Percentiles rank a stretch among this genome's conserved stretches.
These are phyloP conservation scores for Collichthys lucidus DNA, from an alignment of 2,113 vertebrate species.

Conservation along the genomic window DNA sequence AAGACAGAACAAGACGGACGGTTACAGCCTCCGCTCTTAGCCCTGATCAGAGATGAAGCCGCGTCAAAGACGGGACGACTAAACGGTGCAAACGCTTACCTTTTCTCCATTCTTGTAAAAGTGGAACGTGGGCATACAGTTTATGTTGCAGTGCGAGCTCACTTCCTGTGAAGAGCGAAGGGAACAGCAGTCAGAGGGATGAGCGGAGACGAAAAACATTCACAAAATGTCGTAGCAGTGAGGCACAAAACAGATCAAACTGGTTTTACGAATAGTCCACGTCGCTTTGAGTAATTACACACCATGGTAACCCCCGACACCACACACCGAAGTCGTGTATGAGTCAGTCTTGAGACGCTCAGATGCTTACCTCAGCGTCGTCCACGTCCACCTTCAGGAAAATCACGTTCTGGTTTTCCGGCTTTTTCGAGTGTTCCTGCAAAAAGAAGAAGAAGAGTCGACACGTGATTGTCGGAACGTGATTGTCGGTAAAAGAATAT, in stretches of 20 bases:
- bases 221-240: not conserved
- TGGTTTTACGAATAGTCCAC: not conserved
- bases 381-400: conserved; percentile 96
- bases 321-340: too few species aligned
- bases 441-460: not conserved
- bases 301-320: too few species aligned
- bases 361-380: conserved; percentile 87
- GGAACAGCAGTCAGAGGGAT: not conserved
- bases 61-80: too few species aligned
- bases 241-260: conserved; percentile 4
- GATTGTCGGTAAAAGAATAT: too few species aligned
- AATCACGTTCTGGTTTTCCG: conserved; percentile 81
- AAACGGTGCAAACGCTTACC: conserved; percentile 76
- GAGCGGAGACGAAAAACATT: not conserved
- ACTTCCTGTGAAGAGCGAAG: conserved; percentile 85
- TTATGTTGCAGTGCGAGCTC: conserved; percentile 81
- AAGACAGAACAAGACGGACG: conserved; percentile 5
- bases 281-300: too few species aligned
- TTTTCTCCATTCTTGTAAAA: conserved; percentile 88
- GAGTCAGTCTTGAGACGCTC: too few species aligned
- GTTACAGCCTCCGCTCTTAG: too few species aligned
- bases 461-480: not conserved
- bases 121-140: conserved; percentile 94
- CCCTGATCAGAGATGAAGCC: too few species aligned
- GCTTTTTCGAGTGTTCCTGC: conserved; percentile 72